Conservation (phyloP, 2,888 invertebrate species). For the Eilema griseolum region DNA sequence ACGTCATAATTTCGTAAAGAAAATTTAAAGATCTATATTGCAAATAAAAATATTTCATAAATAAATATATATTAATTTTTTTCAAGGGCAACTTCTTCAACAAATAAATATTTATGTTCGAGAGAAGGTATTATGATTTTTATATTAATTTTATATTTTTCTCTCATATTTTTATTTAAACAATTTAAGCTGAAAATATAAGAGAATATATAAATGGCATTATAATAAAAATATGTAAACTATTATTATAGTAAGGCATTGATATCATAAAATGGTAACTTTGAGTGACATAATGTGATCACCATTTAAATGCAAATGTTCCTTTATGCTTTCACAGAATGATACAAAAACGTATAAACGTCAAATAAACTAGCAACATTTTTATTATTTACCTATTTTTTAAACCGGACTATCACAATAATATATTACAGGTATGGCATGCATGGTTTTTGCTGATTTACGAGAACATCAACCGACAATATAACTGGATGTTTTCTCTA, state of each 20-base stretch:
- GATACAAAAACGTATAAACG: constrained; percentile 37
- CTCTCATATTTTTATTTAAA: neutral
- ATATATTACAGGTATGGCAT: constrained; percentile 18
- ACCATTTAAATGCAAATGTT: constrained; percentile 44
- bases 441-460: constrained; percentile 17
- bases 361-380: constrained; percentile 43
- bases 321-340: constrained; percentile 32
- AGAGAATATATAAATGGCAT: neutral
- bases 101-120: no score
- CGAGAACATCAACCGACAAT: constrained; percentile 3
- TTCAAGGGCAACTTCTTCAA: no score
- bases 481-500: neutral
- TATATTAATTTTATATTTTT: constrained; percentile 1
- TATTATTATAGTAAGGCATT: constrained; percentile 16
- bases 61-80: no score
- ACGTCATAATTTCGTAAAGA: no score
- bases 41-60: no score
- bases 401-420: constrained; percentile 10
- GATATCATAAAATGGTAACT: constrained; percentile 38
- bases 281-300: constrained; percentile 40
- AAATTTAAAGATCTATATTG: no score
- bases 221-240: constrained; percentile 8
- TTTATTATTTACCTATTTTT: constrained; percentile 31
- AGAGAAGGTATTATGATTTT: no score
- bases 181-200: no score